A percentile compares a stretch with the other conserved stretches of the same genome.
These are phyloP conservation scores for Ctenicera cuprea DNA, from an alignment of 2,888 invertebrate genomes.

Conservation along the genomic window DNA sequence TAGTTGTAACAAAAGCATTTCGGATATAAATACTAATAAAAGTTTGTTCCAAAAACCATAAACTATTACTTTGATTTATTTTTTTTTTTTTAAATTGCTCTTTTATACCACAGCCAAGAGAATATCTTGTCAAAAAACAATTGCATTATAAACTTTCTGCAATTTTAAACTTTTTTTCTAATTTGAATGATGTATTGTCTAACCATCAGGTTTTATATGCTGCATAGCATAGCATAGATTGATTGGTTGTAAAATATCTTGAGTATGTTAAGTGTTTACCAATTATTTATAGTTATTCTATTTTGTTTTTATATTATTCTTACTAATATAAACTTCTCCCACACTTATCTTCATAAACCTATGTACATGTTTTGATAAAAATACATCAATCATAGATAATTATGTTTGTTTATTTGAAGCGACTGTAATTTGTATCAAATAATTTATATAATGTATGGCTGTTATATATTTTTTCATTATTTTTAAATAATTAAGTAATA, in stretches of 20 bases:
- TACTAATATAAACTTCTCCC: slow-evolving; percentile 21
- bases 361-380: slow-evolving; percentile 48
- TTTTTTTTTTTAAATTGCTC: background rate
- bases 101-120: background rate
- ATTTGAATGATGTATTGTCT: slow-evolving; percentile 43
- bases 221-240: slow-evolving; percentile 45
- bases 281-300: slow-evolving; percentile 36
- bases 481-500: slow-evolving; percentile 69
- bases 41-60: background rate
- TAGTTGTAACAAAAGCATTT: background rate
- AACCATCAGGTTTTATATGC: slow-evolving; percentile 31
- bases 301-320: slow-evolving; percentile 26
- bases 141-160: background rate
- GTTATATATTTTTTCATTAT: slow-evolving; percentile 71
- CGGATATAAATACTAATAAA: background rate
- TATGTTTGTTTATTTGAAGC: slow-evolving; percentile 50
- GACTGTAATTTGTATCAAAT: slow-evolving; percentile 62
- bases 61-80: background rate
- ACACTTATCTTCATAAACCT: slow-evolving; percentile 35
- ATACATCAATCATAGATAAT: slow-evolving; percentile 47
- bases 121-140: background rate
- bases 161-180: background rate
- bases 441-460: slow-evolving; percentile 70
- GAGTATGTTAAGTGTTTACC: slow-evolving; percentile 50
- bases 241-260: slow-evolving; percentile 51